Evolutionary conservation across 2,113 vertebrate genomes (phyloP).

Genomic region (Hypocryptadius cinnamomeus): DNA sequence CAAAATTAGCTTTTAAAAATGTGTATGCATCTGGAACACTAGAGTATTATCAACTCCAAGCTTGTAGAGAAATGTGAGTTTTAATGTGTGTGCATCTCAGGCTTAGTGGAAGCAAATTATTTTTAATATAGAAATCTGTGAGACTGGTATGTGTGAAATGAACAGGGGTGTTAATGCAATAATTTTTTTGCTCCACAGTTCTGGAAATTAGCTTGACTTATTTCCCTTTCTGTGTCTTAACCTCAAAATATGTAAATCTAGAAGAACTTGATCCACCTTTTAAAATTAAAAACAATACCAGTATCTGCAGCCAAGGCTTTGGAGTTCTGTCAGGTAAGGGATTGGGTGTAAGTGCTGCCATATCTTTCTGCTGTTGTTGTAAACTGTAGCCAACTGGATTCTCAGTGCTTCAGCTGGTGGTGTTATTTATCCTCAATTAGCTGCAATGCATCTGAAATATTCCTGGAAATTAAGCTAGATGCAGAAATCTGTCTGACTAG

Average conservation of each 20-base stretch:
- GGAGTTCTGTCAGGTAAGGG: background rate
- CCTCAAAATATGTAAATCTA: background rate
- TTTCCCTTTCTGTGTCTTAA: background rate
- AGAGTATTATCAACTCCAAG: background rate
- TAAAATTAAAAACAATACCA: background rate
- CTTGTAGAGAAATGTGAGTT: background rate
- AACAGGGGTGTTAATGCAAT: background rate
- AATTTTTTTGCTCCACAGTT: background rate
- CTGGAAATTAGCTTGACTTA: background rate
- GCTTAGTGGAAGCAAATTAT: background rate
- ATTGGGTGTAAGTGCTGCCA: background rate
- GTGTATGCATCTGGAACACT: background rate
- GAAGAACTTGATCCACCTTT: background rate
- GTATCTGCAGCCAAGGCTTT: background rate
- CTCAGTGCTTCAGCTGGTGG: background rate
- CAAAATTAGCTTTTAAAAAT: background rate
- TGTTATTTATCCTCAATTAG: background rate
- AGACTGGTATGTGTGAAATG: background rate
- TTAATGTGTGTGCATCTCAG: background rate
- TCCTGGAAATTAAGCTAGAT: background rate
- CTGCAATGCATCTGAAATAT: background rate
- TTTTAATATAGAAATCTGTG: background rate
- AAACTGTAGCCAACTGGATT: background rate
- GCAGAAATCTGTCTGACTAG: background rate
- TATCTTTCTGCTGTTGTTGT: background rate